phyloP scores from a whole-genome alignment of 2,797 vertebrate genomes.

The Pipistrellus pygmaeus region DNA sequence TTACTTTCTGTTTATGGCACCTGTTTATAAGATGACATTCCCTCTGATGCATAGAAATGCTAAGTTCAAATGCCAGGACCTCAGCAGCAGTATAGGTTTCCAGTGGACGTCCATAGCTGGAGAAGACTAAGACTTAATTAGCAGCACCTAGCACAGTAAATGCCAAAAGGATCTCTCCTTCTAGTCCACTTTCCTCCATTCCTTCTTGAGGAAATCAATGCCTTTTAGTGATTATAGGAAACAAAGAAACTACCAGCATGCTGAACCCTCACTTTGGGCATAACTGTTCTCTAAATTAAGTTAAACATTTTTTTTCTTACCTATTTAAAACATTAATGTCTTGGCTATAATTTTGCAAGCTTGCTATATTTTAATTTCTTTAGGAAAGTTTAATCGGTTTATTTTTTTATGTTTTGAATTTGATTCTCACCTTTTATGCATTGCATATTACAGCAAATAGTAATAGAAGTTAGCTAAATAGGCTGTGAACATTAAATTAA shows the following conservation, averaged over 20 bases:
- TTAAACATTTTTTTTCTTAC: constrained; percentile 85
- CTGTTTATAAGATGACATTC: constrained; percentile 3
- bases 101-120: neutral
- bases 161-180: neutral
- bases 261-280: constrained; percentile 71
- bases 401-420: constrained; percentile 87
- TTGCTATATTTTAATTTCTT: constrained; percentile 88
- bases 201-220: constrained; percentile 45
- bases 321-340: constrained; percentile 87
- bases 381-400: constrained; percentile 87
- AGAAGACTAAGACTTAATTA: constrained; percentile 27
- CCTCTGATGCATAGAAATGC: constrained; percentile 22
- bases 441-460: constrained; percentile 91
- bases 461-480: constrained; percentile 97
- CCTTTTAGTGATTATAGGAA: constrained; percentile 80
- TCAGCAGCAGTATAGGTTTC: constrained; percentile 27
- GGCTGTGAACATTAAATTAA: constrained; percentile 99
- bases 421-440: constrained; percentile 85
- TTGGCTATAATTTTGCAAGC: constrained; percentile 87
- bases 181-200: neutral
- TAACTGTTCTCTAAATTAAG: constrained; percentile 81
- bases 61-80: constrained; percentile 8
- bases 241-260: constrained; percentile 77
- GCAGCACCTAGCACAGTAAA: neutral
- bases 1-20: neutral